Percentiles rank a stretch among this genome's conserved stretches.
These are phyloP conservation scores for Cossypha polioptera DNA, from an alignment of 2,797 vertebrate species.

Conservation along the genomic window DNA sequence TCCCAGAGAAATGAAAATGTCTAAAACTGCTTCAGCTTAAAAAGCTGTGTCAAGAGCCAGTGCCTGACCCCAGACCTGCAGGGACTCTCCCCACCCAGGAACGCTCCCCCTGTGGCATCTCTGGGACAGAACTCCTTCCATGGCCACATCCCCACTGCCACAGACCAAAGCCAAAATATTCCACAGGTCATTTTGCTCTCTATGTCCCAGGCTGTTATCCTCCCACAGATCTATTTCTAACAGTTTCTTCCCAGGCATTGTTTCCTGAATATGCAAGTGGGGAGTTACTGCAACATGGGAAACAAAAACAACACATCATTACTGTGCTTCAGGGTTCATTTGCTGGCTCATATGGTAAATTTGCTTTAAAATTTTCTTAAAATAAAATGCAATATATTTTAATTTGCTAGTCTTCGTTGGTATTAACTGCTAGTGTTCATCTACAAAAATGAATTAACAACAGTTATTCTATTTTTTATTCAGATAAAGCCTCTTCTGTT, in stretches of 20 bases:
- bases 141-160: background rate
- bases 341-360: background rate
- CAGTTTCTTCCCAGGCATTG: background rate
- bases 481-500: background rate
- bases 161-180: background rate
- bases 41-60: background rate
- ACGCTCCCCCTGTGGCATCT: no score
- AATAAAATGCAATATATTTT: background rate
- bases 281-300: background rate
- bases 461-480: background rate
- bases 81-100: fast-evolving
- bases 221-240: background rate
- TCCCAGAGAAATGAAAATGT: background rate
- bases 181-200: background rate
- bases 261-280: background rate
- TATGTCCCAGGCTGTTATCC: background rate
- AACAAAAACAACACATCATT: background rate
- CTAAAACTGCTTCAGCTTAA: background rate
- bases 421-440: background rate
- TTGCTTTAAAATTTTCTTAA: background rate
- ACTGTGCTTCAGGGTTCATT: background rate
- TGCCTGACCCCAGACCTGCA: background rate
- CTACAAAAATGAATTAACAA: background rate
- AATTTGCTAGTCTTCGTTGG: background rate
- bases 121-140: background rate